These are phyloP conservation scores for Drosophila ogumai DNA, from an alignment of 1,140 invertebrate genomes.

Conservation along the genomic window DNA sequence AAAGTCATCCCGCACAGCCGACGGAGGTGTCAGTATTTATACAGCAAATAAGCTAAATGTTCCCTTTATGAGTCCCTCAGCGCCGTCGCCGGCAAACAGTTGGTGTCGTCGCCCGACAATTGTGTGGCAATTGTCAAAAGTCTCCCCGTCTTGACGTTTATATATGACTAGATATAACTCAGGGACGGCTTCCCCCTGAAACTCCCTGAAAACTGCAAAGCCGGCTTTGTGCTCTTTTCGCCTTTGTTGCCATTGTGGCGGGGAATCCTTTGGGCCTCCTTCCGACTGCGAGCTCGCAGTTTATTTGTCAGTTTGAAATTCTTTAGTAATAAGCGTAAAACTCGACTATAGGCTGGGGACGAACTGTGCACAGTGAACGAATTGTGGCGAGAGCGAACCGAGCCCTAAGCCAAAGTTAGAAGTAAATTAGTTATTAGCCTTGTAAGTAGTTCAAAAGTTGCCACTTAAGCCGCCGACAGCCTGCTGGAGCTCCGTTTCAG, in stretches of 20 bases:
- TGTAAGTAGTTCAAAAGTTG: slow-evolving; percentile 81
- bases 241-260: slow-evolving; percentile 63
- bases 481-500: slow-evolving; percentile 13
- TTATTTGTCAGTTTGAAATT: slow-evolving; percentile 80
- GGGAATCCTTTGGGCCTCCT: slow-evolving; percentile 74
- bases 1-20: slow-evolving; percentile 36
- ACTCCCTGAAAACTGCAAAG: slow-evolving; percentile 42
- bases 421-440: slow-evolving; percentile 81
- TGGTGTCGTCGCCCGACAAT: slow-evolving; percentile 64
- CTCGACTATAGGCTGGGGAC: slow-evolving; percentile 71
- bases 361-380: slow-evolving; percentile 26
- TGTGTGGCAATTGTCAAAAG: slow-evolving; percentile 82
- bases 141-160: slow-evolving; percentile 71
- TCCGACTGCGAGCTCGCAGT: slow-evolving; percentile 57
- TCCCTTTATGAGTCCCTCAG: slow-evolving; percentile 73
- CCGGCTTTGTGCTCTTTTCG: slow-evolving; percentile 35
- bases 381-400: slow-evolving; percentile 40
- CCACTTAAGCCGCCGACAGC: slow-evolving; percentile 34
- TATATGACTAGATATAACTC: slow-evolving; percentile 79
- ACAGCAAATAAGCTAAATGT: slow-evolving; percentile 81
- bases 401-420: slow-evolving; percentile 47
- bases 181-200: slow-evolving; percentile 20
- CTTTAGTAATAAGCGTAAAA: slow-evolving; percentile 70
- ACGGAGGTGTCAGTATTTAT: slow-evolving; percentile 78
- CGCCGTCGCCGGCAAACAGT: slow-evolving; percentile 42